phyloP scores from a whole-genome alignment of 1,140 invertebrate species.

The Phenacoccus solenopsis region DNA sequence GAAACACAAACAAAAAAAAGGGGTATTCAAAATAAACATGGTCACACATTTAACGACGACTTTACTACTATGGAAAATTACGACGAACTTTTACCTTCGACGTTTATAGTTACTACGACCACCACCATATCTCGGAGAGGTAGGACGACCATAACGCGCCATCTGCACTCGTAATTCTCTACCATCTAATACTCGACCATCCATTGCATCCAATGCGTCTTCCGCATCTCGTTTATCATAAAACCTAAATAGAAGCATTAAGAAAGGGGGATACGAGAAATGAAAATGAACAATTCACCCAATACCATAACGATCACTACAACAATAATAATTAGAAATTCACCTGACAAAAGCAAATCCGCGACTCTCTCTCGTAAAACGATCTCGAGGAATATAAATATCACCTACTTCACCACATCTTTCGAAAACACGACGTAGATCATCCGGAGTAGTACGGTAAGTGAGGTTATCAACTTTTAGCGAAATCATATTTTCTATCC shows the following conservation, averaged over 20 bases:
- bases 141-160: conserved; percentile 86
- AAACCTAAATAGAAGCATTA: conserved; percentile 47
- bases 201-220: conserved; percentile 89
- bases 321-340: conserved; percentile 21
- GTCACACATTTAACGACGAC: background rate
- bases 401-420: conserved; percentile 95
- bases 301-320: no score
- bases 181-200: conserved; percentile 87
- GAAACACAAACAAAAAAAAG: background rate
- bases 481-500: conserved; percentile 93
- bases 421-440: conserved; percentile 86
- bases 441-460: conserved; percentile 89
- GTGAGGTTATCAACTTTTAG: conserved; percentile 97
- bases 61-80: background rate
- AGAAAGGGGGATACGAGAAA: no score
- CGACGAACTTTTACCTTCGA: conserved; percentile 27
- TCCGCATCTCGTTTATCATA: conserved; percentile 92
- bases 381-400: conserved; percentile 93
- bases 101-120: conserved; percentile 37
- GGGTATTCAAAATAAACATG: background rate
- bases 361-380: conserved; percentile 84
- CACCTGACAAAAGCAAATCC: conserved; percentile 96
- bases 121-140: conserved; percentile 53
- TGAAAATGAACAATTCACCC: no score
- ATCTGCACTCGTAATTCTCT: conserved; percentile 91